Conservation (phyloP, 2,797 vertebrate species). For the Hydrophis major region DNA sequence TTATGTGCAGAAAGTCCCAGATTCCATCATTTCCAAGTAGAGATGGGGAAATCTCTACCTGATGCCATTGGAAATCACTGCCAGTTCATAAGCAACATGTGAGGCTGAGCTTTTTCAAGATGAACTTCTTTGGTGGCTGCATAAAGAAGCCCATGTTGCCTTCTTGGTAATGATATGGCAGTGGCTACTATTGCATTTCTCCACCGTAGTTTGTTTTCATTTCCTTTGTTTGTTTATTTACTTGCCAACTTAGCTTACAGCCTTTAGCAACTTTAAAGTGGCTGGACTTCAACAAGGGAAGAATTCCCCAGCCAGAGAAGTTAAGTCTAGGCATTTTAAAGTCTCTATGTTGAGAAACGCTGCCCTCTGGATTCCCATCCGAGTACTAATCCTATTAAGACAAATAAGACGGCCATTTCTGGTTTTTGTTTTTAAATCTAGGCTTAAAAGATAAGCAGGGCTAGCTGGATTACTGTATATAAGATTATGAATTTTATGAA, state of each 20-base stretch:
- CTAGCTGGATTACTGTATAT: neutral
- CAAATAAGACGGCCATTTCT: neutral
- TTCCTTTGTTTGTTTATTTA: neutral
- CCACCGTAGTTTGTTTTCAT: neutral
- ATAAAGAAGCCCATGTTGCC: neutral
- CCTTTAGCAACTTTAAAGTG: neutral
- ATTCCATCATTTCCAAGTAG: neutral
- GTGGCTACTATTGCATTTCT: neutral
- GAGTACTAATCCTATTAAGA: neutral
- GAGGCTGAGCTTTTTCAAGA: neutral
- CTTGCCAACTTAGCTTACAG: neutral
- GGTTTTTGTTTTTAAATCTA: neutral
- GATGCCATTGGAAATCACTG: neutral
- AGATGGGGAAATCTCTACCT: neutral
- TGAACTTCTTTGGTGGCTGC: neutral
- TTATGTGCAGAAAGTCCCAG: neutral
- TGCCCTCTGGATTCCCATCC: neutral
- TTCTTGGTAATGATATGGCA: neutral
- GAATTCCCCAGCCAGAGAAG: neutral
- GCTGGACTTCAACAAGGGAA: neutral
- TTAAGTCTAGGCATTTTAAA: neutral
- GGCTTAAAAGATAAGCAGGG: neutral
- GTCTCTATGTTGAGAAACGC: neutral
- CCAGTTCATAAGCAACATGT: neutral
- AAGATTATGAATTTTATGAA: neutral